Evolutionary conservation across 2,888 invertebrate species (phyloP).

Genomic region (Empis stercorea): DNA sequence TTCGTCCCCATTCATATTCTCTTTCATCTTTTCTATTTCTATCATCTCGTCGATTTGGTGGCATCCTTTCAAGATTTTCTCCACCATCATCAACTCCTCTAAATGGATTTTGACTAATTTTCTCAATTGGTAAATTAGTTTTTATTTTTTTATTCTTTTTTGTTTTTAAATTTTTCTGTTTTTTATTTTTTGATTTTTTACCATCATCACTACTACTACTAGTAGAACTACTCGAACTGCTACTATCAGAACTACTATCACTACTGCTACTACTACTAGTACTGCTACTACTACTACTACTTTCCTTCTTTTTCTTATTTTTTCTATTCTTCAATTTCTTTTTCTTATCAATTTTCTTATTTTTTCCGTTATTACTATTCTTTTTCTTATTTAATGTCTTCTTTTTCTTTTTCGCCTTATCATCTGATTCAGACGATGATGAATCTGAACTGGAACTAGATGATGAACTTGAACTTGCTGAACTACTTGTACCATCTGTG

Average conservation of each 20-base stretch:
- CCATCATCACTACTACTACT: constrained; percentile 10
- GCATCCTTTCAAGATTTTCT: constrained; percentile 8
- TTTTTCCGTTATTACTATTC: constrained; percentile 14
- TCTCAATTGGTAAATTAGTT: background rate
- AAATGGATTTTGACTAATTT: background rate
- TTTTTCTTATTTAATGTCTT: constrained; percentile 14
- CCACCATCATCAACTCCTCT: background rate
- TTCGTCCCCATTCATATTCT: constrained; percentile 7
- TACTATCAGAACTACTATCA: constrained; percentile 4
- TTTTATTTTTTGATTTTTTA: constrained; percentile 10
- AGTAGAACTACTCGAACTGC: constrained; percentile 3
- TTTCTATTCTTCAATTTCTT: constrained; percentile 14
- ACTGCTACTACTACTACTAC: constrained; percentile 12
- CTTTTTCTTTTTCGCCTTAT: constrained; percentile 14
- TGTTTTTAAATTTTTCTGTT: constrained; percentile 1
- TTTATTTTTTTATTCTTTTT: constrained; percentile 2
- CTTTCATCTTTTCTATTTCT: constrained; percentile 1
- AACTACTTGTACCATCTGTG: constrained; percentile 3
- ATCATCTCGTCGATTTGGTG: constrained; percentile 8
- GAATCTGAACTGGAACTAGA: constrained; percentile 13
- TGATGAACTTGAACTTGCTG: constrained; percentile 11
- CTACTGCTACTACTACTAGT: constrained; percentile 12
- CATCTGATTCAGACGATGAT: constrained; percentile 9
- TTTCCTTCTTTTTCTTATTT: constrained; percentile 4
- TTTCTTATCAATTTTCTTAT: constrained; percentile 11